These are phyloP conservation scores for Crocidura indochinensis DNA, from an alignment of 2,797 vertebrate species.

Conservation along the genomic window DNA sequence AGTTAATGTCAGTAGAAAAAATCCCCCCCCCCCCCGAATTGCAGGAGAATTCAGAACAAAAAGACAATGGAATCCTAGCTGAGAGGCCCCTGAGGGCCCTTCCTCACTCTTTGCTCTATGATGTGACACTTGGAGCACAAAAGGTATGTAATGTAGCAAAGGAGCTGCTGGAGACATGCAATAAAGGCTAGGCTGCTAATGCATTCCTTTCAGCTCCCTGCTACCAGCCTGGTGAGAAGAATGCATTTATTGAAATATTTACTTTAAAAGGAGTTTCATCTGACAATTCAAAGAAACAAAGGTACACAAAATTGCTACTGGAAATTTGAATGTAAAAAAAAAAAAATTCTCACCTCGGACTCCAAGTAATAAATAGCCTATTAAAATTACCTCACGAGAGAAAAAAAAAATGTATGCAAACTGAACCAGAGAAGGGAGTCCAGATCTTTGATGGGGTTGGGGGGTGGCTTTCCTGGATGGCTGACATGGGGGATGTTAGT, in stretches of 20 bases:
- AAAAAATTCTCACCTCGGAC: slow-evolving; percentile 45
- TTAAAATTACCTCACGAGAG: slow-evolving; percentile 22
- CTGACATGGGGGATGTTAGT: no score
- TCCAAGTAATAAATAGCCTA: slow-evolving; percentile 53
- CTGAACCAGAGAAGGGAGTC: neutral
- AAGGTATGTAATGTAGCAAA: neutral
- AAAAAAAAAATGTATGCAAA: neutral
- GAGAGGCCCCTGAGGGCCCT: neutral
- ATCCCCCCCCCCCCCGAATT: no score
- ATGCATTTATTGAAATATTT: slow-evolving; percentile 43
- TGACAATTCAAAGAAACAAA: slow-evolving; percentile 38
- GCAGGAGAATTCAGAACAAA: slow-evolving; percentile 16
- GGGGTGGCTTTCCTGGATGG: no score
- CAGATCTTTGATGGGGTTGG: neutral
- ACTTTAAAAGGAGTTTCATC: slow-evolving; percentile 12
- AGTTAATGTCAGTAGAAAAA: neutral
- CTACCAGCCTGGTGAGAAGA: neutral
- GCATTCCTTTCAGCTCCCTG: neutral
- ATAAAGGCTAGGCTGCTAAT: neutral
- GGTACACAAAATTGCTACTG: neutral
- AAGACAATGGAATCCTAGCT: neutral
- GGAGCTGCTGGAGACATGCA: neutral
- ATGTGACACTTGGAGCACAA: neutral
- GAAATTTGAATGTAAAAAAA: slow-evolving; percentile 56
- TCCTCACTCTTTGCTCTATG: neutral